Evolutionary conservation across 92 coral and sea anemone species (phyloP).

Genomic region (Metridium senile): DNA sequence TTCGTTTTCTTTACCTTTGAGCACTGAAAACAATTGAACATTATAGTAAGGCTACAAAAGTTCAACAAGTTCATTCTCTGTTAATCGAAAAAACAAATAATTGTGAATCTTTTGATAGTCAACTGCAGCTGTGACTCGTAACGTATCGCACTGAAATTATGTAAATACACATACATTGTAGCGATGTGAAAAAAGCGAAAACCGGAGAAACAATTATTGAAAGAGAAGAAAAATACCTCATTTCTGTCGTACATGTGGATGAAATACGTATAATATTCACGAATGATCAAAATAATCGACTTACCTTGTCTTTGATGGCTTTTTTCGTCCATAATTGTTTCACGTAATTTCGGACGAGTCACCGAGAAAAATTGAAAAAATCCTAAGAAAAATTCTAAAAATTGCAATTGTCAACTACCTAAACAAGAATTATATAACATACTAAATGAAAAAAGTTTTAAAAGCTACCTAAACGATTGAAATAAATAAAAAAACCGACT

Average conservation of each 20-base stretch:
- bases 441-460: not conserved
- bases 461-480: not conserved
- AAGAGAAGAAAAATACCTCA: not conserved
- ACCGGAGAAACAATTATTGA: not conserved
- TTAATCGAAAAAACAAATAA: not conserved
- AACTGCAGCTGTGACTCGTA: not conserved
- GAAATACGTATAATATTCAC: not conserved
- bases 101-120: not conserved
- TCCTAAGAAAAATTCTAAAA: not conserved
- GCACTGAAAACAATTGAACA: not conserved
- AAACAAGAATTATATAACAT: not conserved
- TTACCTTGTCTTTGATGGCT: not conserved
- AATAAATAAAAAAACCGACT: not conserved
- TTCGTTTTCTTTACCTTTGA: constrained; percentile 3
- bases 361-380: not conserved
- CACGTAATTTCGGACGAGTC: not conserved
- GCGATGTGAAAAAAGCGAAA: not conserved
- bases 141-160: not conserved
- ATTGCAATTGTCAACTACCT: not conserved
- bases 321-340: not conserved
- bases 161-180: not conserved
- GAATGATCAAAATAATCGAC: not conserved
- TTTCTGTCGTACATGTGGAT: not conserved
- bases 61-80: not conserved
- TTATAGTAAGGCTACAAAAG: too few relatives aligned